These are phyloP conservation scores for Hemicordylus capensis DNA, from an alignment of 2,113 vertebrate genomes.

Conservation along the genomic window DNA sequence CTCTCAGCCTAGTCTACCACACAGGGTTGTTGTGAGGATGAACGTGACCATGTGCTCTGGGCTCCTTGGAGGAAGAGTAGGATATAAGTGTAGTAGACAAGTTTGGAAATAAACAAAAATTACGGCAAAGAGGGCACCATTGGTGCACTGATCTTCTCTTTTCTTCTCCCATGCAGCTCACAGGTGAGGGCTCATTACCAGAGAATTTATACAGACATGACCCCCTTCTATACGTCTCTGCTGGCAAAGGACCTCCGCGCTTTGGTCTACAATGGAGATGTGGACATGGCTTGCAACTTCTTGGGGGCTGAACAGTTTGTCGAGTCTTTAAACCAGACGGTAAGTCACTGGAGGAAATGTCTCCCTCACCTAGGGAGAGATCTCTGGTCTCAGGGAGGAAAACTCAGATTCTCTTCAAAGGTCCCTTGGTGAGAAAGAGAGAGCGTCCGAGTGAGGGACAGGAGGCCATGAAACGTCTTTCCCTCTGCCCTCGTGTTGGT, in stretches of 20 bases:
- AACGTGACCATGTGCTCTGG: no score
- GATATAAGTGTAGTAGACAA: no score
- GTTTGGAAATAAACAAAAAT: no score
- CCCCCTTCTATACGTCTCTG: constrained; percentile 15
- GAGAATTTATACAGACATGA: constrained; percentile 25
- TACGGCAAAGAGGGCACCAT: no score
- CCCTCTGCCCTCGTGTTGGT: background rate
- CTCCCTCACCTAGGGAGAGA: background rate
- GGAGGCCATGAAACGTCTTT: background rate
- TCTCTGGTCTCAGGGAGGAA: background rate
- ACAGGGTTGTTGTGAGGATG: no score
- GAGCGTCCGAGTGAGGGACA: background rate
- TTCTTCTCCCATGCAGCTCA: background rate
- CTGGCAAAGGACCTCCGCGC: constrained; percentile 11
- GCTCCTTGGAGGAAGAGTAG: no score
- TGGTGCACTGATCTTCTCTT: background rate
- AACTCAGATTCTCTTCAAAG: background rate
- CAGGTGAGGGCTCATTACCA: constrained; percentile 16
- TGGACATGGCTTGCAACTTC: constrained; percentile 53
- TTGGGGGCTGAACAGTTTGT: constrained; percentile 43
- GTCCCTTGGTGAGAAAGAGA: background rate
- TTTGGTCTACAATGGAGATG: constrained; percentile 42
- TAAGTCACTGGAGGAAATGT: background rate
- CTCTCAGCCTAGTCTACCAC: no score
- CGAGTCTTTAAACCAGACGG: constrained; percentile 22